Evolutionary conservation across 2,113 vertebrate species (phyloP).

Genomic region (Collichthys lucidus): DNA sequence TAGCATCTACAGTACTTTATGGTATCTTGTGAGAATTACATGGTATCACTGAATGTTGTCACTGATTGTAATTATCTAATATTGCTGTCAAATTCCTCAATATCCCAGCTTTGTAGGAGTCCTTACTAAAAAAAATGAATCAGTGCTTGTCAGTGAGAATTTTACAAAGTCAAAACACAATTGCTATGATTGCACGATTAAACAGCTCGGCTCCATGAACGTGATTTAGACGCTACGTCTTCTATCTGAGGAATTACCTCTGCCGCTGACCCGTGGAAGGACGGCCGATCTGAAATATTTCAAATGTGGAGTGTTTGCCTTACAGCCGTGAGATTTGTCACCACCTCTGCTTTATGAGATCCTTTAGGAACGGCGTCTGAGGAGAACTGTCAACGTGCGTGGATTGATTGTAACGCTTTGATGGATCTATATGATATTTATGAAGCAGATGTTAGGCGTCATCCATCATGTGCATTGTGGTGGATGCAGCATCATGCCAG

Average conservation of each 20-base stretch:
- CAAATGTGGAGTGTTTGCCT: constrained; percentile 47
- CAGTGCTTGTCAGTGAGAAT: constrained; percentile 41
- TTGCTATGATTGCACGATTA: background rate
- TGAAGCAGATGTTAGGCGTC: constrained; percentile 39
- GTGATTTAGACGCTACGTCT: constrained; percentile 39
- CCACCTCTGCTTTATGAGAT: constrained; percentile 56
- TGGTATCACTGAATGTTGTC: constrained; percentile 60
- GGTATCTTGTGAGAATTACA: constrained; percentile 45
- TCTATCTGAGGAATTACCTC: constrained; percentile 45
- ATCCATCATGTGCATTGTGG: constrained; percentile 43
- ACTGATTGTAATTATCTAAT: constrained; percentile 52
- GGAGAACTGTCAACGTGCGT: constrained; percentile 6
- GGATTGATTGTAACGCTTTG: constrained; percentile 59
- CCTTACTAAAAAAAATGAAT: constrained; percentile 13
- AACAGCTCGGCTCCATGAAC: constrained; percentile 30
- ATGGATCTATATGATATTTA: constrained; percentile 61
- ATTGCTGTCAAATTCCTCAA: constrained; percentile 44
- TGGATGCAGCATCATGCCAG: background rate
- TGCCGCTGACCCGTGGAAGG: constrained; percentile 33
- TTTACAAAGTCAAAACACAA: constrained; percentile 1
- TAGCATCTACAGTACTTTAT: constrained; percentile 46
- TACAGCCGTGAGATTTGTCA: constrained; percentile 48
- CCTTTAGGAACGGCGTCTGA: constrained; percentile 25
- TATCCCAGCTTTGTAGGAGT: constrained; percentile 24
- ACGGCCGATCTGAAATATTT: constrained; percentile 41